Conservation (phyloP, 2,888 invertebrate genomes). For the Pinctada fucata region DNA sequence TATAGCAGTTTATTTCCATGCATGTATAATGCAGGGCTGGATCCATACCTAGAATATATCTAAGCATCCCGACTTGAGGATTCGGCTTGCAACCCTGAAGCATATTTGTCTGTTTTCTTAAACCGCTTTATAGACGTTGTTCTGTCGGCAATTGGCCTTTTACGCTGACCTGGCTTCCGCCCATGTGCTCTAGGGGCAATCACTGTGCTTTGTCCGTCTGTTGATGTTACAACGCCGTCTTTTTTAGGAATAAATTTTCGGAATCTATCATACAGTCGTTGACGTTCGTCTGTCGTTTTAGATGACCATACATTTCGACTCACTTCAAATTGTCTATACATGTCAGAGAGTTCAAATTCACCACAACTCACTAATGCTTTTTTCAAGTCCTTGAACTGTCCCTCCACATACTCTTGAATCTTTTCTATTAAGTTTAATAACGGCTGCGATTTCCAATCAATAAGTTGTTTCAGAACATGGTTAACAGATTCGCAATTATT, state of each 20-base stretch:
- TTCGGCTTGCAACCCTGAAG: too few species aligned
- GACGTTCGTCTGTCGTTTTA: constrained; percentile 19
- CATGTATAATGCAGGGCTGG: too few species aligned
- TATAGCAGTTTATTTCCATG: too few species aligned
- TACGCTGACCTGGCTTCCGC: constrained; percentile 21
- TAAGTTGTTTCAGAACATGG: constrained; percentile 4
- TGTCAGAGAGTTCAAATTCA: constrained; percentile 3
- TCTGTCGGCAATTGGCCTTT: too few species aligned
- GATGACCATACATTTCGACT: not conserved
- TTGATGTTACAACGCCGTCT: not conserved
- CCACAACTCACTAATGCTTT: not conserved
- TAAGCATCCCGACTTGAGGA: too few species aligned
- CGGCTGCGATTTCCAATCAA: not conserved
- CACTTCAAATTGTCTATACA: constrained; percentile 7
- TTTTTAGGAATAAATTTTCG: constrained; percentile 5
- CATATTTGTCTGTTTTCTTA: too few species aligned
- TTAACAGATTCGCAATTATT: not conserved
- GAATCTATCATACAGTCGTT: constrained; percentile 14
- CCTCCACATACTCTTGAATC: not conserved
- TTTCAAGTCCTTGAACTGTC: constrained; percentile 15
- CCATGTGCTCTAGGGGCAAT: not conserved
- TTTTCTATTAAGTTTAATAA: not conserved
- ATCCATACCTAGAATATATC: too few species aligned
- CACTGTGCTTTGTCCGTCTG: not conserved
- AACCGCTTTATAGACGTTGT: too few species aligned